Evolutionary conservation across 2,888 invertebrate genomes (phyloP).

Genomic region (Cryptocephalus moraei): DNA sequence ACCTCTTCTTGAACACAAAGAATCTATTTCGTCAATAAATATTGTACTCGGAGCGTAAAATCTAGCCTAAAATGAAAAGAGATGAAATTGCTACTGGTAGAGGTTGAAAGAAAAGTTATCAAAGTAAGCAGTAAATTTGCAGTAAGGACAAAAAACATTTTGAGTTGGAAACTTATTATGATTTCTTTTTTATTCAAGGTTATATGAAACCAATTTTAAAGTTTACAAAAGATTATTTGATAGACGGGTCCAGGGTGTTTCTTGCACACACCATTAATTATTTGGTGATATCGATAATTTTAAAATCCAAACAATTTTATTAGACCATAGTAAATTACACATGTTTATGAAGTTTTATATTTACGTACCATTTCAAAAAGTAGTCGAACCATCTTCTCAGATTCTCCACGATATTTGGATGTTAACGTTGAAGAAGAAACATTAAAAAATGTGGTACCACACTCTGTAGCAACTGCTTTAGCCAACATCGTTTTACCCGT

Average conservation of each 20-base stretch:
- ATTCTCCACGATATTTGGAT: slow-evolving; percentile 99
- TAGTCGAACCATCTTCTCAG: slow-evolving; percentile 92
- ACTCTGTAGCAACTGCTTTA: slow-evolving; percentile 97
- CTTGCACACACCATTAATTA: too few relatives aligned
- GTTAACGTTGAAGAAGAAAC: slow-evolving; percentile 94
- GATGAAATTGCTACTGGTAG: too few relatives aligned
- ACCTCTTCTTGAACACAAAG: slow-evolving; percentile 88
- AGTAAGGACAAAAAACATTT: background rate
- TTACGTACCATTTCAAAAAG: slow-evolving; percentile 87
- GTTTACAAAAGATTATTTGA: too few relatives aligned
- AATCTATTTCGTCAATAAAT: slow-evolving; percentile 98
- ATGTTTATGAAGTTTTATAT: too few relatives aligned
- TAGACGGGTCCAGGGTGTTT: too few relatives aligned
- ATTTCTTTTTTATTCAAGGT: too few relatives aligned
- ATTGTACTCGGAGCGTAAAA: slow-evolving; percentile 98
- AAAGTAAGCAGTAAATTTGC: slow-evolving; percentile 1
- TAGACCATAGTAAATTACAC: too few relatives aligned
- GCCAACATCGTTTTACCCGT: slow-evolving; percentile 96
- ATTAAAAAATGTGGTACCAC: slow-evolving; percentile 94
- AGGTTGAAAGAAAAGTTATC: background rate
- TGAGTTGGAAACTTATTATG: background rate
- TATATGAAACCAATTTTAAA: too few relatives aligned
- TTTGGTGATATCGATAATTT: too few relatives aligned
- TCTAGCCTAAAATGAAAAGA: slow-evolving; percentile 57
- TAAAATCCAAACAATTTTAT: too few relatives aligned